Evolutionary conservation across 1,140 invertebrate genomes (phyloP), one percentile per base, ranked within the genome.

Genomic region (Drosophila ambigua): DNA sequence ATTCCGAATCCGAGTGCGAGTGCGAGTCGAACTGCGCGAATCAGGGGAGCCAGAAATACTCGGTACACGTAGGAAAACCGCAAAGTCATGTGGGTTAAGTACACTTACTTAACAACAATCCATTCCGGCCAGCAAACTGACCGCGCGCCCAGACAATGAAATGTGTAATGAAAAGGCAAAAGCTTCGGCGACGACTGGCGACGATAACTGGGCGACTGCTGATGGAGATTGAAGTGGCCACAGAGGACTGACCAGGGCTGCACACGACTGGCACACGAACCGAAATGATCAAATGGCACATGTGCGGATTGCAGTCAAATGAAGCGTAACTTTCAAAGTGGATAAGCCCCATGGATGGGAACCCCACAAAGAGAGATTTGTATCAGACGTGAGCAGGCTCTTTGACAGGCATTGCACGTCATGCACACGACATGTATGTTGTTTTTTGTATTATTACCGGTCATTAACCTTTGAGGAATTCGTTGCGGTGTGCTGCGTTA

Each of bases 61-160:
- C 31, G 9, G 35, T 39, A 39, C 35, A 39, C 35, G 35, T 39
- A 39, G 35, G 60, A 79, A 88, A 85, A 85, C 82, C 82, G 63
- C 82, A 85, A 28, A 85, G 82, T 87, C 83, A 87, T 87, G 83
- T 87, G 83, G 83, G 83, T 87, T 87, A 87, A 87, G 83, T 87
- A 87, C 83, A 88, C 83, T 87, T 87, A 87, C 83, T 87, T 87
- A 87, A 88, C 79, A 88, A 83, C 83, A 83, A 83, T 88, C 72
- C 78, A 74, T 35, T 3, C 31, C 8, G 3, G 9, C 9, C 35
- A 39, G 11, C 35, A 77, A 77, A 72, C 55, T 87, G 78, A 81
- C 82, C 74, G 82, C 68, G 78, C 82, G 78, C 61, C 73, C 82
- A 87, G 69, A 85, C 82, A 87, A 85, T 87, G 69, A 78, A 62